Base-by-base conservation (phyloP, 2,113 vertebrate species). In the Ornithorhynchus anatinus region DNA sequence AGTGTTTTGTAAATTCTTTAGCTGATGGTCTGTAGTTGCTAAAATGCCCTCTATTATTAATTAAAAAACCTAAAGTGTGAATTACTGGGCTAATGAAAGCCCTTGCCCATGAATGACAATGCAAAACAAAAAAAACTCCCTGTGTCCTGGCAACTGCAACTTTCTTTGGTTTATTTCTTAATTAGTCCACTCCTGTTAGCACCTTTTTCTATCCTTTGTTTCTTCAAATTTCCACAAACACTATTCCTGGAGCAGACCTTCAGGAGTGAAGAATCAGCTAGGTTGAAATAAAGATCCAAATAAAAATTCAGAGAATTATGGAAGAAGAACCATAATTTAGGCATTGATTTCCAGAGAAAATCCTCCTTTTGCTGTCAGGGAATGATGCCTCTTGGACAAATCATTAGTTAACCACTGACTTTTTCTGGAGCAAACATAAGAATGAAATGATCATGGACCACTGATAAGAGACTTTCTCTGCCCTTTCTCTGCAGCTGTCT, bases 1-100 rank as follows among this genome's bases (percentile, higher is more conserved):
- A 79, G 72, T 73, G 62, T 81, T 85, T 77, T 83, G 72, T 81
- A 77, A 81, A 69, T 81, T 54, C 32, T 74, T 65, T 83, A 81
- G 83, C 74, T 81, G 77, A 74, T 83, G 71, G 71, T 74, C 69
- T 83, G 72, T 64, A 77, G 65, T 72, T 79, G 68, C 72, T 72
- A 63, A 82, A 82, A 83, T 45, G 67, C 17, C 50, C 38, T 59
- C 35, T 77, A 45, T 82, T 75, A 72, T 72, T 57, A 63, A 66
- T 69, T 77, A 77, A 82, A 62, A 58, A 59, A 62, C 31, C 29
- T 54, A 25, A n/a, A 33, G 57, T 75, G 72, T 68, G 64, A 82
- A 80, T 84, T 75, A 80, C 64, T 54, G 64, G 51, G 47, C 72
- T 25, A 48, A 72, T 66, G 42, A 35, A 76, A 76, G 50, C 56